Evolutionary conservation across 2,797 vertebrate genomes (phyloP), one percentile per base, ranked within the genome.

Genomic region (Myotis vivesi): DNA sequence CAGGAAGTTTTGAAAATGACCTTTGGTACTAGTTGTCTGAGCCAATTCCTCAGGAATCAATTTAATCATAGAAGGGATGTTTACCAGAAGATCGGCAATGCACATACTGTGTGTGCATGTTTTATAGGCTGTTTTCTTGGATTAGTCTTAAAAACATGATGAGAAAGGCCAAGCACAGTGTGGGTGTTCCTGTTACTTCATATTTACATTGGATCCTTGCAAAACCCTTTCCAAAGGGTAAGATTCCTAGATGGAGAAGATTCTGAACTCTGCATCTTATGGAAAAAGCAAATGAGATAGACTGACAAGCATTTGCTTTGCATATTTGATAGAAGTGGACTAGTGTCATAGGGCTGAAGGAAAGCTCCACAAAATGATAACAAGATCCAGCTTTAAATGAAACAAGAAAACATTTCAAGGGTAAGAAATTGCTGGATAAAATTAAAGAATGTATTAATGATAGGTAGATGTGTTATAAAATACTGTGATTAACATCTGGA

Each of bases 1-100:
- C 80, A 96, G 91, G 96, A 96, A 96, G 89, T 92, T 97, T 95
- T 92, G 81, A 87, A 91, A 93, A 80, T 95, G 85, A 95, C 73
- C 94, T 94, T 86, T 95, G 94, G 62, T 95, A 55, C 71, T 41
- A 25, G 55, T 80, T 82, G 55, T 69, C 66, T 73, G n/a, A 46
- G 80, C 62, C 53, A 53, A 16, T 93, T 97, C 93, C 90, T 92
- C 94, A 95, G 94, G 77, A 96, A 96, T 95, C 87, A 71, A 84
- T 95, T 95, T 94, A 87, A 75, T 94, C 88, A 4, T 19, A 75
- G 79, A 96, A 96, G 90, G 72, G 93, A 89, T 1, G 5, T 41
- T 91, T 97, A 49, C 77, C 82, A 38, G 38, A 64, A 94, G 77
- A 41, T 59, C n/a, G n/a, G 51, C 0, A 0, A 3, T 55, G 62